These are phyloP conservation scores for Cyclophora albipunctata DNA, from an alignment of 2,888 invertebrate species.

Conservation along the genomic window DNA sequence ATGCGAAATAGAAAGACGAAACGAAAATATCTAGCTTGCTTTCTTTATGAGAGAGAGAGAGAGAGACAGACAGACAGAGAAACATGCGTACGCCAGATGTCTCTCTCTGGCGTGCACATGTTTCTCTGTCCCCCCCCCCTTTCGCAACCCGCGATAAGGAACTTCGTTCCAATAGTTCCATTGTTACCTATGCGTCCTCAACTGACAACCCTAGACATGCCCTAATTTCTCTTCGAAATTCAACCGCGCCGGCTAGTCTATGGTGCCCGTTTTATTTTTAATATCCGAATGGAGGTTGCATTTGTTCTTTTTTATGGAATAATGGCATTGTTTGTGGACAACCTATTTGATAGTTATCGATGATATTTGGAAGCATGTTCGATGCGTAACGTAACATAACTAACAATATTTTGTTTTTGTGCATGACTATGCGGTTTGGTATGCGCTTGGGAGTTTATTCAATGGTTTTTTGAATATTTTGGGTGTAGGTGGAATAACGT, in stretches of 20 bases:
- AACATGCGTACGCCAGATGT: no score
- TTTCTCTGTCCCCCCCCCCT: no score
- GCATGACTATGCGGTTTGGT: constrained; percentile 48
- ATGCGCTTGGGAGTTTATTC: not conserved
- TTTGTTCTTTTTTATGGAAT: constrained; percentile 59
- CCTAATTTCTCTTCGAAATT: constrained; percentile 50
- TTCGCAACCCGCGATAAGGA: no score
- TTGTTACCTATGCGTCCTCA: no score
- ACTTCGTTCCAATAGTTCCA: no score
- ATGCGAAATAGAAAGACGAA: no score
- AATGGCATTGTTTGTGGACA: constrained; percentile 70
- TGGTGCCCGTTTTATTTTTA: constrained; percentile 46
- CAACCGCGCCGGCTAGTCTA: constrained; percentile 54
- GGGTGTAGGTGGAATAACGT: not conserved
- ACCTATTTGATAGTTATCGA: constrained; percentile 57
- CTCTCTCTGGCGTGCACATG: no score
- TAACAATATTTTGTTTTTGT: constrained; percentile 28
- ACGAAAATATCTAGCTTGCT: no score
- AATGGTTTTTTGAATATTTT: no score
- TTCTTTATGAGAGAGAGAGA: no score
- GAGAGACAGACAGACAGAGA: no score
- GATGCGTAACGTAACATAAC: constrained; percentile 24
- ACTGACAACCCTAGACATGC: constrained; percentile 12
- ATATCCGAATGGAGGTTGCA: constrained; percentile 47
- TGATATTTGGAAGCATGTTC: constrained; percentile 49